These are phyloP conservation scores for Stylophora pistillata DNA, from an alignment of 64 coral and sea anemone genomes.

Conservation along the genomic window DNA sequence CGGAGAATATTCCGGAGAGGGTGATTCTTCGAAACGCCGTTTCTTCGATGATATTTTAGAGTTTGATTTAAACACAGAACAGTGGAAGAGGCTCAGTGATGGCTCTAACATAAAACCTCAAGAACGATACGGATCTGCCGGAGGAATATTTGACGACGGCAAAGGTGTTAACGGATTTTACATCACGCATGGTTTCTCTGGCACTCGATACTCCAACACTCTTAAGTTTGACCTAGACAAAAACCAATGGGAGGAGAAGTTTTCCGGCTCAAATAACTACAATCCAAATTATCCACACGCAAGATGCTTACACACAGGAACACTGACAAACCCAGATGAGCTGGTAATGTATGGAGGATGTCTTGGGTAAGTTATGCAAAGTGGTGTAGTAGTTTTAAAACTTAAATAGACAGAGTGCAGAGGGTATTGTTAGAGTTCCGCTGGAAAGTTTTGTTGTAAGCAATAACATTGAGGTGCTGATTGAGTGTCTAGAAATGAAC, in stretches of 20 bases:
- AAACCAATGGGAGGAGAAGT: conserved; percentile 73
- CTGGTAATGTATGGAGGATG: conserved; percentile 94
- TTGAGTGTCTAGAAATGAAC: no score
- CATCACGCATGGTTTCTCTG: conserved; percentile 76
- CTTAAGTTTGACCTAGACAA: conserved; percentile 75
- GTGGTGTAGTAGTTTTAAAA: background rate
- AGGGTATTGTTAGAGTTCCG: background rate
- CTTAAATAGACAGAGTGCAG: background rate
- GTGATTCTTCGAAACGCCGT: background rate
- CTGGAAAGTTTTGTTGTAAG: background rate
- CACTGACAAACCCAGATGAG: conserved; percentile 78
- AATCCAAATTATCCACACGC: conserved; percentile 90
- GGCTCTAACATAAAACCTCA: conserved; percentile 53
- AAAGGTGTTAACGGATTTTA: conserved; percentile 46
- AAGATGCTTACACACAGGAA: conserved; percentile 79
- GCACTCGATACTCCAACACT: conserved; percentile 82
- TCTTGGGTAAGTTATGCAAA: conserved; percentile 71
- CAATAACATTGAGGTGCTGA: no score
- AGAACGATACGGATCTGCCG: conserved; percentile 68
- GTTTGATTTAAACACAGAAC: conserved; percentile 36
- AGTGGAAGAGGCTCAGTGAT: conserved; percentile 61
- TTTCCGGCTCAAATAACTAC: conserved; percentile 86
- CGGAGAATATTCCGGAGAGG: conserved; percentile 44
- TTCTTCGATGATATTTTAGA: conserved; percentile 67
- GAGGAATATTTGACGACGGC: conserved; percentile 62